Percentiles rank a stretch among this genome's conserved stretches.
phyloP scores from a whole-genome alignment of 2,888 invertebrate genomes.

The Syritta pipiens region DNA sequence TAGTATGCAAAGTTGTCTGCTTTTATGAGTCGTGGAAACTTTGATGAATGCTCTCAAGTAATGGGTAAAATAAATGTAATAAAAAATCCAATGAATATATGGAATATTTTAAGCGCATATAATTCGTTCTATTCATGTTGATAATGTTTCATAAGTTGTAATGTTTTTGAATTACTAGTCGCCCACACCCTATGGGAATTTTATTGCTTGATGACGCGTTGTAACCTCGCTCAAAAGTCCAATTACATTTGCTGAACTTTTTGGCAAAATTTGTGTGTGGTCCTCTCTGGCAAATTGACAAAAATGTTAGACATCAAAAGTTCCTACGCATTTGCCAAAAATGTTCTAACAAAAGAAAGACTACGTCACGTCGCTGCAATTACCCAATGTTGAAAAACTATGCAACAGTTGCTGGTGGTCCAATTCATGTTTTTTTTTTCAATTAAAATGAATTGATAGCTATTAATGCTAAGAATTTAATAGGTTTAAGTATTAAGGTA shows the following conservation, averaged over 20 bases:
- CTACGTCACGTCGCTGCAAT: slow-evolving; percentile 25
- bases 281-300: slow-evolving; percentile 57
- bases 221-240: slow-evolving; percentile 39
- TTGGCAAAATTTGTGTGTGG: slow-evolving; percentile 47
- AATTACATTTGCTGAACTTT: slow-evolving; percentile 46
- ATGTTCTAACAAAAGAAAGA: slow-evolving; percentile 22
- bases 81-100: slow-evolving; percentile 14
- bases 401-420: slow-evolving; percentile 49
- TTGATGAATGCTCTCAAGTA: slow-evolving; percentile 44
- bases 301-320: slow-evolving; percentile 54
- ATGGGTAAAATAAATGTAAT: slow-evolving; percentile 40
- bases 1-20: no score
- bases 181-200: no score
- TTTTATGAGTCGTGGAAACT: slow-evolving; percentile 18
- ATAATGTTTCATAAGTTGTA: no score
- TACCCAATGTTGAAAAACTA: slow-evolving; percentile 31
- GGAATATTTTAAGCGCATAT: slow-evolving; percentile 6
- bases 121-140: no score
- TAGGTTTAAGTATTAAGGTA: no score
- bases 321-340: slow-evolving; percentile 51
- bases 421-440: slow-evolving; percentile 49
- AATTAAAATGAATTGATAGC: slow-evolving; percentile 59
- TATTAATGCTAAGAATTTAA: slow-evolving; percentile 47
- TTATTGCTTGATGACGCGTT: no score
- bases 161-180: no score